Conservation (phyloP, 2,888 invertebrate species). For the Saturnia pavonia region DNA sequence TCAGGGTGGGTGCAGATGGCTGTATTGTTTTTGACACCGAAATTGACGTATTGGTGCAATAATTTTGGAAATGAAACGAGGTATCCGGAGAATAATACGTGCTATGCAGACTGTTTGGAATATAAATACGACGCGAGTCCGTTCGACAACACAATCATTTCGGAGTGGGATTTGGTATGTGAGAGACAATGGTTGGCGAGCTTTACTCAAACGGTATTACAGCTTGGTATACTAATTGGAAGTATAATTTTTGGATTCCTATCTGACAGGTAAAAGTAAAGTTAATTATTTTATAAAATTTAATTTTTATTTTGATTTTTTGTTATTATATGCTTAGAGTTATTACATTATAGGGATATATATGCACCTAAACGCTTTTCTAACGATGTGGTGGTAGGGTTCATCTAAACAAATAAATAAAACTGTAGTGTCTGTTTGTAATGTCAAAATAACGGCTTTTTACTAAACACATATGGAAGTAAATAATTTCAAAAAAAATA, state of each 20-base stretch:
- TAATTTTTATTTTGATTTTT: neutral
- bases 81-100: conserved; percentile 57
- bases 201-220: conserved; percentile 87
- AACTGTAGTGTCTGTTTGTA: too few species aligned
- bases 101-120: conserved; percentile 76
- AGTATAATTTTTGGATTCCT: conserved; percentile 87
- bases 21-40: conserved; percentile 87
- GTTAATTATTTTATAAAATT: neutral
- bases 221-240: conserved; percentile 87
- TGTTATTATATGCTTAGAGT: too few species aligned
- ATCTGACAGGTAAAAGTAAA: conserved; percentile 84
- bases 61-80: conserved; percentile 54
- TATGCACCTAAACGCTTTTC: neutral
- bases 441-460: too few species aligned
- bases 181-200: conserved; percentile 84
- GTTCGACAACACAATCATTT: conserved; percentile 86
- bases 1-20: conserved; percentile 90
- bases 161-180: conserved; percentile 89
- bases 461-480: too few species aligned
- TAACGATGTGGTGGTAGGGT: neutral
- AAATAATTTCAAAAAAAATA: too few species aligned
- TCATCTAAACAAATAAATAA: too few species aligned
- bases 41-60: conserved; percentile 77
- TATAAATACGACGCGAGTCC: conserved; percentile 83
- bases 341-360: neutral